Evolutionary conservation across 2,888 invertebrate species (phyloP), one percentile per base, ranked within the genome.

Genomic region (Euplagia quadripunctaria): DNA sequence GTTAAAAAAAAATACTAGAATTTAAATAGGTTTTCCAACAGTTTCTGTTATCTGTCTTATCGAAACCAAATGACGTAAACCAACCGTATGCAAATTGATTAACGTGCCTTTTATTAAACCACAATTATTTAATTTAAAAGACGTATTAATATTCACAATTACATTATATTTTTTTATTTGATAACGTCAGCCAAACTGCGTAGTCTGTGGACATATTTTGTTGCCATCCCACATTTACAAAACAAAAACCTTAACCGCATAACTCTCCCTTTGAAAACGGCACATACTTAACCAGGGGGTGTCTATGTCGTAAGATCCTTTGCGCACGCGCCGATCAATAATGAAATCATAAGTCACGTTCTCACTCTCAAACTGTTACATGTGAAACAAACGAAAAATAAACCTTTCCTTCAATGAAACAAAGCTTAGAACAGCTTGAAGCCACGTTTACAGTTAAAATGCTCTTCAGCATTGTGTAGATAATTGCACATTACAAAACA

Each of bases 311-410:
- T 82, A 87, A 87, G 83, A 80, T 74, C 76, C 74, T 81, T 76
- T 79, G 86, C 88, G 90, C 91, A 90, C 91, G 91, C 90, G 91
- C 88, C 82, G 83, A 74, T 75, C 82, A 76, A 79, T 90, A 92
- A 91, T 91, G 91, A 92, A 93, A 93, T 89, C 89, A 86, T 89
- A 90, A 93, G 92, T 93, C 93, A 93, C 93, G 93, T 92, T 89
- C 88, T 85, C 76, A 80, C 87, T 80, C 82, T 82, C 79, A 84
- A 84, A 81, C 68, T 64, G 61, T 82, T 79, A 88, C 84, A n/a
- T n/a, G 85, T 84, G 83, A 55, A 84, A 85, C 82, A 85, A 86
- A 65, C 16, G 31, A 41, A 84, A 78, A 78, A 64, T 5, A 0
- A 78, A 49, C 71, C 43, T 82, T 84, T 71, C 8, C 0, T 0